Evolutionary conservation across 2,888 invertebrate genomes (phyloP), one percentile per base, ranked within the genome.

Genomic region (Lithophane ornitopus): DNA sequence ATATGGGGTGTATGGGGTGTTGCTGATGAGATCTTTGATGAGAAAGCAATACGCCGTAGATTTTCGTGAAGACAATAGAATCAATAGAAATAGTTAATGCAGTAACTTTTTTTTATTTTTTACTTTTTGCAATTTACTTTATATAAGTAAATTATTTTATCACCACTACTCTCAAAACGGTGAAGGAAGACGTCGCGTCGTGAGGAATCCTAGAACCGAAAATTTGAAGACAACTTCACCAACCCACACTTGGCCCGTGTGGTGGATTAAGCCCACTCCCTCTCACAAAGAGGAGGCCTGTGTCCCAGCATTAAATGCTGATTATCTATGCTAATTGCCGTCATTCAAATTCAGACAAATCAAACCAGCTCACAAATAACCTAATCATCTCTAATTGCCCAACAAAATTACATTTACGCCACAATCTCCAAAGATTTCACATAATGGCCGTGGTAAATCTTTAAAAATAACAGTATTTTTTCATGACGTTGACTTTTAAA

Each of bases 401-500:
- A 44, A 69, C 44, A 44, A 56, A 70, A 56, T 28, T 1, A 59
- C 14, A 3, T 52, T 34, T 28, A 12, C 14, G 22, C 26, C 28
- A 56, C 19, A 67, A 59, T 56, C n/a, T 65, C 46, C 44, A 68
- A 74, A 61, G 12, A 79, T 66, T 70, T 9, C 19, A 49, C 56
- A 62, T 41, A 77, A 69, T 14, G 3, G 7, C 58, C 16, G 19
- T 52, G 12, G 68, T 61, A 61, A 85, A 86, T 86, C 78, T 80
- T 83, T 16, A 83, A 85, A 84, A 87, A 80, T 85, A 70, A 63
- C 75, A 28, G 70, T 67, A 62, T 70, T 85, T 80, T 87, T 81
- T 69, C 77, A 34, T 44, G 44, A 81, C 76, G 77, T 82, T 86
- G 59, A 81, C 74, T 86, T 85, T 82, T 67, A 14, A 78, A 83